These are phyloP conservation scores for Elgaria multicarinata DNA, from an alignment of 2,113 vertebrate species.

Conservation along the genomic window DNA sequence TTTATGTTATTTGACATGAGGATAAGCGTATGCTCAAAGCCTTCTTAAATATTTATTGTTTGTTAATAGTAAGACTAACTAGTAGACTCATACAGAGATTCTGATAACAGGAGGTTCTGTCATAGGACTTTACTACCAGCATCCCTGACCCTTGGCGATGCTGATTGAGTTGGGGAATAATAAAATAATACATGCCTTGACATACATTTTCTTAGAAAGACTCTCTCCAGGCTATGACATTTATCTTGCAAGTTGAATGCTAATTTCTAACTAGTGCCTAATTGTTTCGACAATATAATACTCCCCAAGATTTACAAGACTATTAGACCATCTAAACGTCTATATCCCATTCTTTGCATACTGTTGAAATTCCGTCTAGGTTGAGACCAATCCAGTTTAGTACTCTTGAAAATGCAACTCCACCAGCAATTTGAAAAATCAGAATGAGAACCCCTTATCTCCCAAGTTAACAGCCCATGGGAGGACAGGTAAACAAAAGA, in stretches of 20 bases:
- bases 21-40: not conserved
- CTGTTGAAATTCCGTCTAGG: constrained; percentile 26
- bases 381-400: constrained; percentile 24
- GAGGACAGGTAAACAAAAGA: constrained; percentile 77
- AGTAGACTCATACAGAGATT: not conserved
- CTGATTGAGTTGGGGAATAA: too few species aligned
- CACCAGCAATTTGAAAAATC: constrained; percentile 66
- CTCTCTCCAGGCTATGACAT: not conserved
- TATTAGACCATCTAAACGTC: not conserved
- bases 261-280: not conserved
- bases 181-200: too few species aligned
- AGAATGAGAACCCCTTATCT: constrained; percentile 73
- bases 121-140: too few species aligned
- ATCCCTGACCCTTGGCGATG: too few species aligned
- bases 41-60: not conserved
- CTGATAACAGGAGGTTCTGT: not conserved
- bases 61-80: not conserved
- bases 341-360: not conserved
- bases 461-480: constrained; percentile 71
- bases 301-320: rapidly evolving
- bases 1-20: not conserved
- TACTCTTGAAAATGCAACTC: constrained; percentile 61
- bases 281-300: not conserved
- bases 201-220: not conserved
- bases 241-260: not conserved